Evolutionary conservation across 2,888 invertebrate species (phyloP).

Genomic region (Troides helena): DNA sequence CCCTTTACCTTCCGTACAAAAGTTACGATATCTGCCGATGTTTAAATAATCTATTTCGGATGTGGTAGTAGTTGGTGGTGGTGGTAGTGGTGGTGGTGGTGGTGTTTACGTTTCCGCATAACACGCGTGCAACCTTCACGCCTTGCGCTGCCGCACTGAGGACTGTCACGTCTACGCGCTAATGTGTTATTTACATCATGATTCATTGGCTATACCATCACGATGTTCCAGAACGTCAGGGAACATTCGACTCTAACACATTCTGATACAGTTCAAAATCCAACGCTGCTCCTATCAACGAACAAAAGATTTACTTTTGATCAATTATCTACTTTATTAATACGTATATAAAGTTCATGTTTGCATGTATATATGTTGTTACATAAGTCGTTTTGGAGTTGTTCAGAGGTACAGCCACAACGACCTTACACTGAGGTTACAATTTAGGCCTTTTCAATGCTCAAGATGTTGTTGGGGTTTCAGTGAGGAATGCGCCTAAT

Average conservation of each 20-base stretch:
- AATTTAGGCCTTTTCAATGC: constrained; percentile 17
- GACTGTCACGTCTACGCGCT: constrained; percentile 13
- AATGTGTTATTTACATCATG: constrained; percentile 22
- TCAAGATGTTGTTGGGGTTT: too few species aligned
- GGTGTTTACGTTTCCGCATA: constrained; percentile 22
- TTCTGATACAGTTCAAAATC: not conserved
- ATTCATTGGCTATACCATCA: constrained; percentile 16
- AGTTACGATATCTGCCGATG: too few species aligned
- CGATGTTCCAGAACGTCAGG: not conserved
- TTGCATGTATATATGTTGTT: not conserved
- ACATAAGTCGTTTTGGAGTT: not conserved
- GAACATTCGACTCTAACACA: not conserved
- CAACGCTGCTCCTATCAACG: not conserved
- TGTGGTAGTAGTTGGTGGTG: too few species aligned
- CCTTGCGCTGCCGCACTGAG: not conserved
- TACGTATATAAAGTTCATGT: not conserved
- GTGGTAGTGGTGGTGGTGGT: not conserved
- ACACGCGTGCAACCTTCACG: constrained; percentile 12
- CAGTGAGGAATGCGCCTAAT: too few species aligned
- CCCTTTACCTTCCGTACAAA: too few species aligned
- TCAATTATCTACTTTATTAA: not conserved
- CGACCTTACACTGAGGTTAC: constrained; percentile 22
- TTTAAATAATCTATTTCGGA: too few species aligned
- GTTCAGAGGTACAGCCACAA: not conserved
- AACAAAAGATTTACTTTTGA: not conserved